Percentiles rank a stretch among this genome's conserved stretches.
Conservation (phyloP, 2,113 vertebrate species). For the Fulica atra region DNA sequence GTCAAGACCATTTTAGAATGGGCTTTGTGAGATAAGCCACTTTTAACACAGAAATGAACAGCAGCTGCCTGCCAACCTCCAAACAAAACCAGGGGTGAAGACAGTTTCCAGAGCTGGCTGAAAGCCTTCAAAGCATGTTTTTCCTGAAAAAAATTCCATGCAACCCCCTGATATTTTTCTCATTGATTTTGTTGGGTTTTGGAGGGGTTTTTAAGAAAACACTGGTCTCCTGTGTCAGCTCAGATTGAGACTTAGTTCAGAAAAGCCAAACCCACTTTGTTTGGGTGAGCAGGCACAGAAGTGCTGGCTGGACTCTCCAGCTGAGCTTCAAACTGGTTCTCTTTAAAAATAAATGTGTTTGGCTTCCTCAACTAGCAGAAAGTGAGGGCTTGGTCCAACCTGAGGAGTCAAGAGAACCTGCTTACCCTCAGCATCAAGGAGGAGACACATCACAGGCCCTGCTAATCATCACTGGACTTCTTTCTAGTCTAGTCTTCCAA, state of each 20-base stretch:
- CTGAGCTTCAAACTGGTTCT: background rate
- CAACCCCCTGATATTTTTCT: background rate
- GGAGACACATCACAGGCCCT: background rate
- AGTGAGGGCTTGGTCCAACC: background rate
- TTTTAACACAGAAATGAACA: background rate
- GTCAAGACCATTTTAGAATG: background rate
- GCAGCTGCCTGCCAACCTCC: background rate
- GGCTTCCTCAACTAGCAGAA: background rate
- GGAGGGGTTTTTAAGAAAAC: background rate
- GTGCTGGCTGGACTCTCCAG: background rate
- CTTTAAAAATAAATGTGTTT: background rate
- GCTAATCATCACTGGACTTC: background rate
- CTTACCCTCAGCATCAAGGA: background rate
- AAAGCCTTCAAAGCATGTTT: background rate
- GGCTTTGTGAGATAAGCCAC: background rate
- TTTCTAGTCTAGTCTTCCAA: background rate
- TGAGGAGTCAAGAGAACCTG: background rate
- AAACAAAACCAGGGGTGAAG: background rate
- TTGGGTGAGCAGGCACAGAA: background rate
- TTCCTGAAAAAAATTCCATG: background rate
- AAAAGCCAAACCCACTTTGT: background rate
- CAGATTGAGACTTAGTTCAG: background rate
- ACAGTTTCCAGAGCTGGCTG: background rate
- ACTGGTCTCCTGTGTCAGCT: fast-evolving
- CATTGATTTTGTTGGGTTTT: background rate